These are phyloP conservation scores for Notocelia uddmanniana DNA, from an alignment of 2,888 invertebrate species.

Conservation along the genomic window DNA sequence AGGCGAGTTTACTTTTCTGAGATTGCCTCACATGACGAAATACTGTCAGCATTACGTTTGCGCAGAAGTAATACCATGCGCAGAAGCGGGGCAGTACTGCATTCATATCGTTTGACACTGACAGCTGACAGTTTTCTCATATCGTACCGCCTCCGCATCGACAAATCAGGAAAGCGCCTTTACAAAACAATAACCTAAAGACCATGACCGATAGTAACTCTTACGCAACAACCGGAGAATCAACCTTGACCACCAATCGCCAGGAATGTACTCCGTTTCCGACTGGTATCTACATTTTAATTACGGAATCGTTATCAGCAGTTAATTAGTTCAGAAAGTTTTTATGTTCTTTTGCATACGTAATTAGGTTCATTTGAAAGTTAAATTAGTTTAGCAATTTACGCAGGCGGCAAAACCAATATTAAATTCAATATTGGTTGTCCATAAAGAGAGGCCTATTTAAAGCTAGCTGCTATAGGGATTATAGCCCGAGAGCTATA, in stretches of 20 bases:
- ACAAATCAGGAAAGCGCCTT: too few relatives aligned
- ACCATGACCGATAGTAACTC: slow-evolving; percentile 20
- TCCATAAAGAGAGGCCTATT: background rate
- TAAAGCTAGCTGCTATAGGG: background rate
- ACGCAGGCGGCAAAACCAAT: background rate
- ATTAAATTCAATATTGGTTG: slow-evolving; percentile 6
- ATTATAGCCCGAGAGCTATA: too few relatives aligned
- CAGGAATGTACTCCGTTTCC: slow-evolving; percentile 43
- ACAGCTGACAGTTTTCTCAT: too few relatives aligned
- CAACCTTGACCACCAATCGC: slow-evolving; percentile 45
- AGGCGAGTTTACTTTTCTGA: too few relatives aligned
- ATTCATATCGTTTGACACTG: too few relatives aligned
- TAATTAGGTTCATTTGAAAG: slow-evolving; percentile 24
- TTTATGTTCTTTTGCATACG: slow-evolving; percentile 14
- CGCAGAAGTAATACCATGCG: too few relatives aligned
- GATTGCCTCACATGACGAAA: too few relatives aligned
- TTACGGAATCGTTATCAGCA: slow-evolving; percentile 30
- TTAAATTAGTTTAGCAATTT: slow-evolving; percentile 12
- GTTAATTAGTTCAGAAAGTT: slow-evolving; percentile 26
- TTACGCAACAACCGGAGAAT: slow-evolving; percentile 32
- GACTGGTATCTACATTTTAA: slow-evolving; percentile 27
- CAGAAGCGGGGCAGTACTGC: too few relatives aligned
- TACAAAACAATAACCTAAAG: background rate
- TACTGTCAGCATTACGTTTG: too few relatives aligned
- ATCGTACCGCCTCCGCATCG: too few relatives aligned